phyloP scores from a whole-genome alignment of 2,888 invertebrate genomes.

The Tetragnatha montana region DNA sequence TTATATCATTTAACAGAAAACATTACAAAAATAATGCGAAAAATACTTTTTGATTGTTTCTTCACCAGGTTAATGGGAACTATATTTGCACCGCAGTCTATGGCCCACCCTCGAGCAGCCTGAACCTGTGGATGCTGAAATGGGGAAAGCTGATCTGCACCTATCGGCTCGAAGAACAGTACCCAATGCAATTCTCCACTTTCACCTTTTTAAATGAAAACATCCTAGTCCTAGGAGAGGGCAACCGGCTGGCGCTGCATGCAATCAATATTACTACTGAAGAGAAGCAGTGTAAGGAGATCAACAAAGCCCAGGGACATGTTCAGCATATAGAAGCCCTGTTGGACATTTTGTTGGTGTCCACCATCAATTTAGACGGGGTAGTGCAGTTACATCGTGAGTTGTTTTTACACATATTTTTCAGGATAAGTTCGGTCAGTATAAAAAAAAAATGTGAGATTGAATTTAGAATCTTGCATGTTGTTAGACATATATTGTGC shows the following conservation, averaged over 20 bases:
- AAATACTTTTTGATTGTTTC: background rate
- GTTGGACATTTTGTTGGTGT: background rate
- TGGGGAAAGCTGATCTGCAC: constrained; percentile 22
- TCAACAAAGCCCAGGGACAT: background rate
- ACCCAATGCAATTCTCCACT: constrained; percentile 3
- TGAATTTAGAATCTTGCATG: background rate
- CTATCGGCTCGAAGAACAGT: constrained; percentile 1
- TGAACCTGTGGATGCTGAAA: constrained; percentile 33
- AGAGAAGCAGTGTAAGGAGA: background rate
- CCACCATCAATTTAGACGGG: background rate
- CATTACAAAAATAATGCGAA: background rate
- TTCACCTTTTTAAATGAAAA: constrained; percentile 6
- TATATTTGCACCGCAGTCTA: constrained; percentile 25
- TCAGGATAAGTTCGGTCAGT: background rate
- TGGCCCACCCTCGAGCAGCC: constrained; percentile 10
- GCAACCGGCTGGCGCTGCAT: background rate
- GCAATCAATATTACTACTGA: background rate
- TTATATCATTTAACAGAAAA: background rate
- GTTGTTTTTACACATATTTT: background rate
- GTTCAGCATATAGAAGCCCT: background rate
- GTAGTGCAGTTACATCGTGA: constrained; percentile 25
- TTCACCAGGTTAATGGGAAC: constrained; percentile 8
- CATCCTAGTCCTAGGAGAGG: background rate
- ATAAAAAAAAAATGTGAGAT: background rate
- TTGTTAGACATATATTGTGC: background rate